Evolutionary conservation across 1,140 invertebrate genomes (phyloP).

Genomic region (Chymomyza costata): DNA sequence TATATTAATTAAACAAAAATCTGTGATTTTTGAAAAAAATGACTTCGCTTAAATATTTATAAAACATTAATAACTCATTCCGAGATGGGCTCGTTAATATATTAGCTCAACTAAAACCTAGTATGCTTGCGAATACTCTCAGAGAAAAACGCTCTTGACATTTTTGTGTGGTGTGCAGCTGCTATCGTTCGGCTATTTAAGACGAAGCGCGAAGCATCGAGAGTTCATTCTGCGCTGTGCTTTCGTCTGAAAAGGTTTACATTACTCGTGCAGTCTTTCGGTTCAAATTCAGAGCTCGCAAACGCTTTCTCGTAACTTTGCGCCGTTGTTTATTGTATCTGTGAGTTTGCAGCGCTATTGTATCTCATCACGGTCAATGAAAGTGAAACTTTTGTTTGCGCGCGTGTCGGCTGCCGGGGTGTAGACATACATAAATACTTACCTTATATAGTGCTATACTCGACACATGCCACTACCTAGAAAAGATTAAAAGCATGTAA

Average conservation of each 20-base stretch:
- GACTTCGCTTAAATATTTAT: too few species aligned
- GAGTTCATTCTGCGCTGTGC: conserved; percentile 58
- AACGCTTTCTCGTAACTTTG: conserved; percentile 6
- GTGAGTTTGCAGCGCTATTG: conserved; percentile 15
- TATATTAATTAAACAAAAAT: too few species aligned
- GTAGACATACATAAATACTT: too few species aligned
- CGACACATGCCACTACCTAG: conserved; percentile 17
- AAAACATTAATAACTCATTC: too few species aligned
- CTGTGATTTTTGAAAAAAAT: too few species aligned
- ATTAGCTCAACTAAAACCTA: too few species aligned
- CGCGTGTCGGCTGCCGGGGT: conserved; percentile 47
- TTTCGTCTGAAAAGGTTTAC: conserved; percentile 37
- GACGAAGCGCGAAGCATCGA: conserved; percentile 33
- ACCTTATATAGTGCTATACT: too few species aligned
- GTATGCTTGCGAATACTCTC: too few species aligned
- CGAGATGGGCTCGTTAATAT: too few species aligned
- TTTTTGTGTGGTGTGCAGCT: conserved; percentile 36
- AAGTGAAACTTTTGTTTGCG: conserved; percentile 65
- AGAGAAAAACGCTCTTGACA: conserved; percentile 3
- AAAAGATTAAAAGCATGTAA: conserved; percentile 48
- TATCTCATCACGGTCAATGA: conserved; percentile 49
- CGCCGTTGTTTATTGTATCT: conserved; percentile 4
- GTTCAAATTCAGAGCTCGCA: conserved; percentile 14
- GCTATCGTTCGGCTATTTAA: conserved; percentile 40
- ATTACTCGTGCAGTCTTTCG: conserved; percentile 2